A percentile compares a stretch with the other conserved stretches of the same genome.
phyloP scores from a whole-genome alignment of 2,113 vertebrate genomes.

The Camelus dromedarius region DNA sequence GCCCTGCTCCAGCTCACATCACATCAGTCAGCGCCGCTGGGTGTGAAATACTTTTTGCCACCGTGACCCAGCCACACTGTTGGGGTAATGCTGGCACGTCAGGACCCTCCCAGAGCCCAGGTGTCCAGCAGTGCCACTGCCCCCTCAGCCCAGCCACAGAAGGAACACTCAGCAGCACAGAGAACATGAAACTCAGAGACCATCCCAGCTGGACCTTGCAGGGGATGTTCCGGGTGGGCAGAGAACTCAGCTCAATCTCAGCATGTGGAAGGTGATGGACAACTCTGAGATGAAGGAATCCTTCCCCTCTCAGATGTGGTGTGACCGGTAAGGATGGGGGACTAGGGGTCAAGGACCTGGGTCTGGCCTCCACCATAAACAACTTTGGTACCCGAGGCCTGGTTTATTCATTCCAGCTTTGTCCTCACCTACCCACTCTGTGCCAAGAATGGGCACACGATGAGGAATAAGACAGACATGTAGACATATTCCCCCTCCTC shows the following conservation, averaged over 20 bases:
- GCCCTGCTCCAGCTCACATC: background rate
- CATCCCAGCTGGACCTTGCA: background rate
- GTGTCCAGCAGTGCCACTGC: background rate
- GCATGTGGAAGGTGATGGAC: background rate
- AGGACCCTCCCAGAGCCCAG: background rate
- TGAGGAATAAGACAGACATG: background rate
- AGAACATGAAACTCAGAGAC: background rate
- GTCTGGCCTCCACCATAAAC: background rate
- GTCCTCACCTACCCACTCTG: background rate
- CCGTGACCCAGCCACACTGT: background rate
- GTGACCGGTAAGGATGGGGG: background rate
- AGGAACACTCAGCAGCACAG: background rate
- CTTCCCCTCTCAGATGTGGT: too few species aligned
- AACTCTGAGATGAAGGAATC: background rate
- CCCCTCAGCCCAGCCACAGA: background rate
- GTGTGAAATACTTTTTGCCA: background rate
- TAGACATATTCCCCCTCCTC: background rate
- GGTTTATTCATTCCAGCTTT: background rate
- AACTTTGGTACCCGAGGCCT: background rate
- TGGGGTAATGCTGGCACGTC: background rate
- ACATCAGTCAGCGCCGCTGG: background rate
- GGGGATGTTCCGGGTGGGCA: background rate
- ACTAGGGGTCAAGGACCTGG: fast-evolving
- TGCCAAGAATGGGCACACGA: background rate
- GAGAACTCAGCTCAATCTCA: background rate